phyloP scores from a whole-genome alignment of 1,140 invertebrate genomes.

The Anoplophora glabripennis region DNA sequence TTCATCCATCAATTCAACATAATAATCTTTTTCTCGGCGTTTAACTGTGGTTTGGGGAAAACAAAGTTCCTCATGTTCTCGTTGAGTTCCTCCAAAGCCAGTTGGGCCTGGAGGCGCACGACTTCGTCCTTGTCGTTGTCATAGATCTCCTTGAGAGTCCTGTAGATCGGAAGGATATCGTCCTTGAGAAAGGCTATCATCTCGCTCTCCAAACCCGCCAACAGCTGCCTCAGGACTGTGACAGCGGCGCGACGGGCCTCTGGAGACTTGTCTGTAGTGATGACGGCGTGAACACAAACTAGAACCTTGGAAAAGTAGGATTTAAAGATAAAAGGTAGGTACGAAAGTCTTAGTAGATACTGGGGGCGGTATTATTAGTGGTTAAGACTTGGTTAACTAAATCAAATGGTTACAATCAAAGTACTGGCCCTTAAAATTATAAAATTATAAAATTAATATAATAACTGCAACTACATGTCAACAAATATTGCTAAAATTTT shows the following conservation, averaged over 20 bases:
- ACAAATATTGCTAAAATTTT: no score
- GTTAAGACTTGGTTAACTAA: no score
- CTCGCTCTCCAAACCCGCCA: constrained; percentile 71
- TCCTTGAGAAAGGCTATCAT: constrained; percentile 63
- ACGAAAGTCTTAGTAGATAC: constrained; percentile 5
- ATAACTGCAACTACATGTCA: no score
- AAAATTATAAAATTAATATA: no score
- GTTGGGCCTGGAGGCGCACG: constrained; percentile 67
- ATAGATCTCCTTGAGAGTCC: constrained; percentile 64
- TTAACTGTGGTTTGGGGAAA: constrained; percentile 55
- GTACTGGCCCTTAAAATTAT: no score
- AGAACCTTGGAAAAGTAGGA: constrained; percentile 57
- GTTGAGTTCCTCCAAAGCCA: constrained; percentile 75
- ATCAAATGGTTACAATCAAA: no score
- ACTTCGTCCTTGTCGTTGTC: constrained; percentile 65
- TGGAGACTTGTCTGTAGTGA: constrained; percentile 64
- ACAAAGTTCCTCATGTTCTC: constrained; percentile 64
- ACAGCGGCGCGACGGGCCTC: constrained; percentile 78
- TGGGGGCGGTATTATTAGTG: no score
- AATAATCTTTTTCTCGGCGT: constrained; percentile 58
- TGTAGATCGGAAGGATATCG: constrained; percentile 67
- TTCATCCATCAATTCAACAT: constrained; percentile 44
- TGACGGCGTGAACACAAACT: constrained; percentile 63
- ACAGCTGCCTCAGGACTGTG: constrained; percentile 66
- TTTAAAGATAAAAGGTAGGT: neutral